These are phyloP conservation scores for Chunga burmeisteri DNA, from an alignment of 2,113 vertebrate species.

Conservation along the genomic window DNA sequence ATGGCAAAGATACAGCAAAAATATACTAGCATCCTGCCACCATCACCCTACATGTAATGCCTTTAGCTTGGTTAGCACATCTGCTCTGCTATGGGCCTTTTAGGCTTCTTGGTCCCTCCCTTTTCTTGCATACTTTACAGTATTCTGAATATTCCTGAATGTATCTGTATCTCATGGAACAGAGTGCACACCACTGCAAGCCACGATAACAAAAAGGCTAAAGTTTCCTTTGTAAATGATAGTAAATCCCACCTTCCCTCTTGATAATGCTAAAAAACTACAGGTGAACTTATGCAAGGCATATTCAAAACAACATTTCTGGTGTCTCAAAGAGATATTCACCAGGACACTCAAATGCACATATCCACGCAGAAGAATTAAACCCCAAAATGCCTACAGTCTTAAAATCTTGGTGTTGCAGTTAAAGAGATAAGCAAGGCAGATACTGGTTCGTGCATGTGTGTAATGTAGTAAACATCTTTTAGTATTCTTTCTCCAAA, in stretches of 20 bases:
- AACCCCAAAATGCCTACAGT: background rate
- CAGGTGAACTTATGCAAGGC: background rate
- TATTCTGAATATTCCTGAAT: background rate
- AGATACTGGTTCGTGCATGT: accelerated
- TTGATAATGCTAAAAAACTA: background rate
- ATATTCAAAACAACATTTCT: background rate
- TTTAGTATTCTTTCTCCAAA: background rate
- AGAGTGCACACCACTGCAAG: background rate
- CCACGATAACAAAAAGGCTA: background rate
- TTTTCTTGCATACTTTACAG: background rate
- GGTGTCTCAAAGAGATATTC: background rate
- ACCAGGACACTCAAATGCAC: background rate
- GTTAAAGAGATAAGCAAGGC: background rate
- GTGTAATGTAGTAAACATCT: background rate
- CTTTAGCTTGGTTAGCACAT: background rate
- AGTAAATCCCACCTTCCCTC: background rate
- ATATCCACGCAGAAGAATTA: background rate
- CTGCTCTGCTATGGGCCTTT: background rate
- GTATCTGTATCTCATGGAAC: background rate
- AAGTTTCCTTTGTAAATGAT: background rate
- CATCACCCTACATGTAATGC: background rate
- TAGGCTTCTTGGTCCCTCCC: background rate
- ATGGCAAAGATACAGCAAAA: background rate
- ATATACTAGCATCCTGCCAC: no score
- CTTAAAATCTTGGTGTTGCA: background rate